Evolutionary conservation across 2,113 vertebrate genomes (phyloP), one percentile per base, ranked within the genome.

Genomic region (Ailurus styani): DNA sequence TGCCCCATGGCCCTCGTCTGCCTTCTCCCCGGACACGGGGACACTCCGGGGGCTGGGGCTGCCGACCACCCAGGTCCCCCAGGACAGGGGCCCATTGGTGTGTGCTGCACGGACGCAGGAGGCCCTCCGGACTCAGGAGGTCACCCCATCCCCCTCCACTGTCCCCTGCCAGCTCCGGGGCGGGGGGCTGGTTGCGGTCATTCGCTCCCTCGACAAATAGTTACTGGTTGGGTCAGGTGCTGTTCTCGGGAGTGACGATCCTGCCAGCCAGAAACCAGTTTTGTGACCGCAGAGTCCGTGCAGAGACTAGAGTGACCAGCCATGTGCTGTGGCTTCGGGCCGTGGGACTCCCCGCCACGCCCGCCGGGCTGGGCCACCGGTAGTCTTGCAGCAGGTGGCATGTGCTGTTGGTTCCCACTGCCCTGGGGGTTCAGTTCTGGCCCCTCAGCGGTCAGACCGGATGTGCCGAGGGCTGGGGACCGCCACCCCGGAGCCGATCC

Each of bases 11-110:
- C 60, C 45, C 54, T n/a, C 1, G 0, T 34, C 77, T 73, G 77
- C 64, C 60, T 45, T 23, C 23, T 79, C 37, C 37, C 37, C 8
- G 0, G 54, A 60, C 25, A 18, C 2, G 15, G 79, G 54, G n/a
- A 57, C 54, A 29, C 25, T 40, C 5, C 37, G n/a, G 66, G 66
- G 34, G 17, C 34, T 55, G n/a, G 25, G 21, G 78, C 21, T 37
- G 6, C 50, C 1, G 5, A 55, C 20, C 37, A 18, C 40, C 5
- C 8, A 1, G 34, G 11, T 10, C 7, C 14, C 8, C 1, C 34
- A 29, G 64, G 47, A 70, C 37, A 6, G 55, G 42, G 2, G n/a
- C 18, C 17, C 25, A 2, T 1, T 1, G 75, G 47, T 34, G 4
- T 40, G 31, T 23, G 47, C 37, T 10, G 73, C 27, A 23, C 6